These are phyloP conservation scores for Sceloporus tristichus DNA, from an alignment of 2,113 vertebrate species.

Conservation along the genomic window DNA sequence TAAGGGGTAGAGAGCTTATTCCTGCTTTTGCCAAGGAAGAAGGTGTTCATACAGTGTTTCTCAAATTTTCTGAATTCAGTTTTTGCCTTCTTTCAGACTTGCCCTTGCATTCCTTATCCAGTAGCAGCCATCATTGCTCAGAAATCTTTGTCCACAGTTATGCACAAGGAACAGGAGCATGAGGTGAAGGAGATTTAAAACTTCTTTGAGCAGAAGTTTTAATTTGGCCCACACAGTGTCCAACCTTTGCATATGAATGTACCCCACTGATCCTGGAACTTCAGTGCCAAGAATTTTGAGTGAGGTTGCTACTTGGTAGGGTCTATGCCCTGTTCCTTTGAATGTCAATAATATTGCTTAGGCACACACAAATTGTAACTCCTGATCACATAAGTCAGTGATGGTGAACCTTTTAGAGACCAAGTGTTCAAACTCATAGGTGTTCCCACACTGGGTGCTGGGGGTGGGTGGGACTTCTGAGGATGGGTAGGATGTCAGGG, in stretches of 20 bases:
- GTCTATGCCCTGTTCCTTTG: neutral
- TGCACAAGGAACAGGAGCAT: neutral
- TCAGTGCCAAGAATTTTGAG: neutral
- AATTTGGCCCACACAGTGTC: neutral
- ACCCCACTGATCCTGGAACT: neutral
- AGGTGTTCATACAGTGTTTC: neutral
- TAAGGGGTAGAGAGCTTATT: neutral
- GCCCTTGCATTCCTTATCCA: neutral
- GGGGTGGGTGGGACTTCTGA: too few species aligned
- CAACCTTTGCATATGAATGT: neutral
- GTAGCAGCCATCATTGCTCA: neutral
- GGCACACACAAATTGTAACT: neutral
- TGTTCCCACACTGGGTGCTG: too few species aligned
- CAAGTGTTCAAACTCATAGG: too few species aligned
- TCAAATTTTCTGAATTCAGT: neutral
- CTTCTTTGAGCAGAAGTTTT: neutral
- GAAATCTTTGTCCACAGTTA: neutral
- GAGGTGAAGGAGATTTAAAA: neutral
- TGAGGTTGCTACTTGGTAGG: neutral
- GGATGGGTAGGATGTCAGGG: too few species aligned
- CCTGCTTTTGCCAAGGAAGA: neutral
- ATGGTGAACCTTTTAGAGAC: too few species aligned
- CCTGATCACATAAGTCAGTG: neutral
- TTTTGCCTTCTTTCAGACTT: neutral
- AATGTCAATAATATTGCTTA: conserved; percentile 1